Conservation (phyloP, 2,113 vertebrate genomes). For the Abramis brama region DNA sequence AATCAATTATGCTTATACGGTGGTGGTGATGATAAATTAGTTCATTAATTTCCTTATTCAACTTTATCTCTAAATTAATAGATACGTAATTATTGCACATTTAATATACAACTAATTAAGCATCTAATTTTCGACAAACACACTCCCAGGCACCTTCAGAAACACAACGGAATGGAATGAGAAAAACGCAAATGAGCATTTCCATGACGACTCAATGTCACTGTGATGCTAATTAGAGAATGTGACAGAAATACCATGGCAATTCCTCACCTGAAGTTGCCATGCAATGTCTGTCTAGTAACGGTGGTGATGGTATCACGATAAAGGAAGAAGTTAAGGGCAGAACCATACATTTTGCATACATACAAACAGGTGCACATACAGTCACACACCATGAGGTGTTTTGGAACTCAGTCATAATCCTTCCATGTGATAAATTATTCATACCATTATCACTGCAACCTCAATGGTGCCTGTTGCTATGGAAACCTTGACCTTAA, state of each 20-base stretch:
- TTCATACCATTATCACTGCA: slow-evolving; percentile 52
- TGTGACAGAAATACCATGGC: slow-evolving; percentile 27
- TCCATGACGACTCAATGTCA: slow-evolving; percentile 28
- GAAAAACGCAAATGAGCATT: slow-evolving; percentile 1
- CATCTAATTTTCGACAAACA: background rate
- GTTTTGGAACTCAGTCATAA: slow-evolving; percentile 41
- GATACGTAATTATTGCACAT: slow-evolving; percentile 14
- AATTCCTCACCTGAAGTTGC: slow-evolving; percentile 29
- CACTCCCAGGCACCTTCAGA: slow-evolving; percentile 24
- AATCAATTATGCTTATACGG: slow-evolving; percentile 32
- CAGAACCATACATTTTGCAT: background rate
- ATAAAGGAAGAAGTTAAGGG: background rate
- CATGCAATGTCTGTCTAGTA: slow-evolving; percentile 18
- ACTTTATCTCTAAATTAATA: slow-evolving; percentile 24
- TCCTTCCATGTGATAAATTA: slow-evolving; percentile 53
- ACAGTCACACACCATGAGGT: slow-evolving; percentile 24
- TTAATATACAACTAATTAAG: slow-evolving; percentile 18
- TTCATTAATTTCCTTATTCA: slow-evolving; percentile 7
- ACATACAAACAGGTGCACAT: slow-evolving; percentile 5
- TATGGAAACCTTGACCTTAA: slow-evolving; percentile 58
- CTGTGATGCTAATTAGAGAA: slow-evolving; percentile 25
- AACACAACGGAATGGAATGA: background rate
- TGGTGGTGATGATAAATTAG: slow-evolving; percentile 22
- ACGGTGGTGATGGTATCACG: background rate
- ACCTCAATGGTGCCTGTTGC: slow-evolving; percentile 43